phyloP scores from a whole-genome alignment of 2,113 vertebrate species.

The Hymenochirus boettgeri region DNA sequence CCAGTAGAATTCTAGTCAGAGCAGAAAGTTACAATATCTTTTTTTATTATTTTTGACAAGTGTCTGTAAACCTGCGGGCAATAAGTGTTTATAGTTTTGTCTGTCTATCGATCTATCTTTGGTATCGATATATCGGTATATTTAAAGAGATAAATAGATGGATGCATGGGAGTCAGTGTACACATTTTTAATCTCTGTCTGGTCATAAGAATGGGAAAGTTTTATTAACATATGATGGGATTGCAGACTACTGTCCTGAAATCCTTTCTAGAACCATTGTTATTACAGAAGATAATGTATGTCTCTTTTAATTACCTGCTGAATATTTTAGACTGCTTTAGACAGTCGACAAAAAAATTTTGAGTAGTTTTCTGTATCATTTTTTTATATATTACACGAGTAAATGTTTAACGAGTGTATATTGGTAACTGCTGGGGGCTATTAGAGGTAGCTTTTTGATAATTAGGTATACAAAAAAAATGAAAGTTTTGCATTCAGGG shows the following conservation, averaged over 20 bases:
- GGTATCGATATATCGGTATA: too few relatives aligned
- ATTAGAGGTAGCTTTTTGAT: constrained; percentile 22
- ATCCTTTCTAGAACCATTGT: neutral
- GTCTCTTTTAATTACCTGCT: neutral
- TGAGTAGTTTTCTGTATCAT: constrained; percentile 9
- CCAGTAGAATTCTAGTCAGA: neutral
- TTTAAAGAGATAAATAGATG: too few relatives aligned
- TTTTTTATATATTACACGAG: constrained; percentile 15
- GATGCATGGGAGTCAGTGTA: too few relatives aligned
- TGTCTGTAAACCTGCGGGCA: constrained; percentile 52
- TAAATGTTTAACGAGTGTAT: constrained; percentile 19
- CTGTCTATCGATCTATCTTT: too few relatives aligned
- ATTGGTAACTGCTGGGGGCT: constrained; percentile 12
- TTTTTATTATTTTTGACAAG: constrained; percentile 57
- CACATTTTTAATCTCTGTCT: too few relatives aligned
- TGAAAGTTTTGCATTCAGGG: constrained; percentile 42
- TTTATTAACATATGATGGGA: too few relatives aligned
- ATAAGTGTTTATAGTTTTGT: constrained; percentile 23
- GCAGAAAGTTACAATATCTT: constrained; percentile 17
- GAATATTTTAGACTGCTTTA: neutral
- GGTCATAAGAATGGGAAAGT: too few relatives aligned
- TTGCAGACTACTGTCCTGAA: too few relatives aligned
- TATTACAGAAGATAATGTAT: neutral
- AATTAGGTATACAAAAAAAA: constrained; percentile 26
- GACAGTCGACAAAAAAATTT: neutral